Evolutionary conservation across 2,113 vertebrate genomes (phyloP).

Genomic region (Aplodontia rufa): DNA sequence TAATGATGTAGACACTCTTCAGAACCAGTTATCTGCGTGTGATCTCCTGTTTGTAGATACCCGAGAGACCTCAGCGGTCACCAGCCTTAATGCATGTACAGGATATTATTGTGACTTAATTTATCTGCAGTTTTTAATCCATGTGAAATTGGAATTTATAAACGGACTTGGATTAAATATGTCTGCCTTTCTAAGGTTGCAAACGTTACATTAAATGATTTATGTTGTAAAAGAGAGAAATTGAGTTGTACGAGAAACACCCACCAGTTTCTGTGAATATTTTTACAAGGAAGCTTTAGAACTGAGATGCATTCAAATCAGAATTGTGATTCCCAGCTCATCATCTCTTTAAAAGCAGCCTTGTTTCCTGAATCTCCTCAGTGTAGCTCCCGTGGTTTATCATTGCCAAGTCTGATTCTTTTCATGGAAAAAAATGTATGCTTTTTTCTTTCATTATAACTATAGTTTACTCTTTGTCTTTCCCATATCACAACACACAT

Average conservation of each 20-base stretch:
- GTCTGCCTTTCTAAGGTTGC: slow-evolving; percentile 80
- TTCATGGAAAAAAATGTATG: neutral
- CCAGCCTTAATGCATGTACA: slow-evolving; percentile 84
- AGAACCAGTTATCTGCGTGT: slow-evolving; percentile 80
- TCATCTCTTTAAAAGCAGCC: slow-evolving; percentile 28
- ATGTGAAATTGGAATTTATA: slow-evolving; percentile 82
- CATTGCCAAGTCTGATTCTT: slow-evolving; percentile 29
- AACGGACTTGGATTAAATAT: slow-evolving; percentile 81
- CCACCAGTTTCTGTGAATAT: slow-evolving; percentile 73
- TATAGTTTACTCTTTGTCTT: slow-evolving; percentile 59
- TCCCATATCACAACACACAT: neutral
- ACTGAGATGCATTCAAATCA: slow-evolving; percentile 72
- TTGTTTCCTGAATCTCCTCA: slow-evolving; percentile 22
- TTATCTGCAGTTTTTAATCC: slow-evolving; percentile 85
- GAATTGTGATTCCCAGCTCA: slow-evolving; percentile 45
- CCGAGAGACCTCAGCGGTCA: slow-evolving; percentile 82
- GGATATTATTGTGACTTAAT: slow-evolving; percentile 81
- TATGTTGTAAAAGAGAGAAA: slow-evolving; percentile 79
- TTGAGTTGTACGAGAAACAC: slow-evolving; percentile 76
- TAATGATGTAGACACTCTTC: slow-evolving; percentile 76
- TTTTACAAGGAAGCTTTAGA: slow-evolving; percentile 74
- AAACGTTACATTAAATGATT: slow-evolving; percentile 82
- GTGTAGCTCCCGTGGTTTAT: neutral
- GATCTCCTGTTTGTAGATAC: slow-evolving; percentile 80
- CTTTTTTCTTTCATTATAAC: slow-evolving; percentile 70